Percentiles rank a stretch among this genome's conserved stretches.
phyloP scores from a whole-genome alignment of 2,797 vertebrate genomes.

The Pogoniulus pusillus region DNA sequence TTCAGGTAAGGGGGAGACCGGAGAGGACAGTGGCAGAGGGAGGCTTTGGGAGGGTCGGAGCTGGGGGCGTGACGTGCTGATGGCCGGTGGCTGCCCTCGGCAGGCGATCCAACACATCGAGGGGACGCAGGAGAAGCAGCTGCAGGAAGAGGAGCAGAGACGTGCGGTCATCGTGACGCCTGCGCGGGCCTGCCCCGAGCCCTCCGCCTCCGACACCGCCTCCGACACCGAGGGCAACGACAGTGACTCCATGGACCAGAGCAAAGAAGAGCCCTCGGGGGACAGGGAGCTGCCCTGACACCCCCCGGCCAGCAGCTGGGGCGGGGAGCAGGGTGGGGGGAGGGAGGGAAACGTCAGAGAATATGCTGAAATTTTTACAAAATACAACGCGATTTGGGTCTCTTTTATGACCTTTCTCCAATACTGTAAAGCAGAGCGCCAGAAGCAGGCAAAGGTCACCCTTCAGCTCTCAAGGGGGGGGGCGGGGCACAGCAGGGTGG shows the following conservation, averaged over 20 bases:
- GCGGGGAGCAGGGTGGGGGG: not conserved
- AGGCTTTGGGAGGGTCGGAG: fast-evolving
- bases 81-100: fast-evolving
- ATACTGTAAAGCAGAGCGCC: slow-evolving; percentile 79
- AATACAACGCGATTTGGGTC: slow-evolving; percentile 78
- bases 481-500: not conserved
- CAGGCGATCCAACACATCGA: slow-evolving; percentile 99
- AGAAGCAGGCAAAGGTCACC: slow-evolving; percentile 48
- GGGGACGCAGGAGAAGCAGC: slow-evolving; percentile 90
- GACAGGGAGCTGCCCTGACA: slow-evolving; percentile 86
- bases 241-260: slow-evolving; percentile 79
- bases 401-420: slow-evolving; percentile 82
- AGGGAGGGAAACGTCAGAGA: slow-evolving; percentile 26
- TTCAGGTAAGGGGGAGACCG: slow-evolving; percentile 83
- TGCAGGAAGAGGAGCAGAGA: slow-evolving; percentile 89
- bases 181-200: slow-evolving; percentile 81
- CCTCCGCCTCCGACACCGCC: slow-evolving; percentile 87
- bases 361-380: slow-evolving; percentile 79
- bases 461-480: not conserved
- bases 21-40: fast-evolving
- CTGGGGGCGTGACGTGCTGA: not conserved
- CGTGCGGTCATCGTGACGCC: slow-evolving; percentile 92
- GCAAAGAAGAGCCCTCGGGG: slow-evolving; percentile 74
- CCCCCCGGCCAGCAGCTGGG: slow-evolving; percentile 25
- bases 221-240: slow-evolving; percentile 88